phyloP scores from a whole-genome alignment of 2,888 invertebrate species.

The Drosophila prostipennis region DNA sequence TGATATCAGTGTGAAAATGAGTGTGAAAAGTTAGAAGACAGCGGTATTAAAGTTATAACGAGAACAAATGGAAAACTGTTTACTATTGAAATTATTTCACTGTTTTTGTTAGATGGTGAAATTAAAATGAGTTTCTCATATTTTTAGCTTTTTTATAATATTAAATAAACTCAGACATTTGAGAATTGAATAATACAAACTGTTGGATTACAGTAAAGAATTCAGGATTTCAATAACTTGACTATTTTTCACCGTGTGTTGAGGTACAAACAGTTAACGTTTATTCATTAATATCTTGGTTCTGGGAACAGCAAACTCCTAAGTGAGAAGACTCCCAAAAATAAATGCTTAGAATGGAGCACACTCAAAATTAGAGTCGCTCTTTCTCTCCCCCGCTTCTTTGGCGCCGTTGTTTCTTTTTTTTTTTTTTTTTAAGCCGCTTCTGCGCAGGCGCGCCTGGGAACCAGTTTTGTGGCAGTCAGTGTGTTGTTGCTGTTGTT shows the following conservation, averaged over 20 bases:
- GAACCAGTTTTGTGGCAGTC: constrained; percentile 61
- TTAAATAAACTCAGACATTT: too few relatives aligned
- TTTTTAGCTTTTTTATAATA: neutral
- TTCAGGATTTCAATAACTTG: neutral
- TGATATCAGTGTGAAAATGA: constrained; percentile 9
- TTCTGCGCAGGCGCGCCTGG: constrained; percentile 56
- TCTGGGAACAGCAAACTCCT: constrained; percentile 52
- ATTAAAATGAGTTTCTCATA: neutral
- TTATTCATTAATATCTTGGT: constrained; percentile 35
- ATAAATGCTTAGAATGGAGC: constrained; percentile 63
- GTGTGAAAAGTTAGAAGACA: constrained; percentile 4
- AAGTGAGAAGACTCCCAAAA: constrained; percentile 42
- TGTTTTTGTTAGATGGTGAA: too few relatives aligned
- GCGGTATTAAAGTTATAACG: neutral
- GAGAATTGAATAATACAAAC: too few relatives aligned
- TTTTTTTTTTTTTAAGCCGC: constrained; percentile 2
- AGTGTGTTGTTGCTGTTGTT: constrained; percentile 5
- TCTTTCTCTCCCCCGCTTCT: constrained; percentile 39
- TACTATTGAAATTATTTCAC: too few relatives aligned
- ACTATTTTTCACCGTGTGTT: neutral
- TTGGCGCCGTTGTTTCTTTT: constrained; percentile 46
- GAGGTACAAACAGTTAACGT: constrained; percentile 11
- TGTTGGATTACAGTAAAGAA: too few relatives aligned
- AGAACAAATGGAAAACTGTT: too few relatives aligned
- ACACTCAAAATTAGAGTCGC: constrained; percentile 43